A percentile compares a stretch with the other conserved stretches of the same genome.
Conservation (phyloP, 2,113 vertebrate genomes). For the Lamprologus tigripictilis region DNA sequence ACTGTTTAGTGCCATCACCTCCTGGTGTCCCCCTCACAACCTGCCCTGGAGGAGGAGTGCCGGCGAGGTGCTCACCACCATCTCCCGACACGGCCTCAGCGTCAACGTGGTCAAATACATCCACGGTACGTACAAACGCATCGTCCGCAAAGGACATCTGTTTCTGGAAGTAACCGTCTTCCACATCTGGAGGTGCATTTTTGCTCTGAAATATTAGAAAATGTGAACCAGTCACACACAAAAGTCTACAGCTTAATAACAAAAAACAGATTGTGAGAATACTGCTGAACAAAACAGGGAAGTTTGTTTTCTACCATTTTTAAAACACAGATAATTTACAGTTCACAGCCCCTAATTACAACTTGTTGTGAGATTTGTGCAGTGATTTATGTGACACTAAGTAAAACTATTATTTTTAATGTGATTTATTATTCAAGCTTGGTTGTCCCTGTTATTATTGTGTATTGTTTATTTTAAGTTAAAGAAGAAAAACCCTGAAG, state of each 20-base stretch:
- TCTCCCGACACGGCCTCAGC: slow-evolving; percentile 94
- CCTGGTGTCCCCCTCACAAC: slow-evolving; percentile 98
- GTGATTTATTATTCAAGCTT: not conserved
- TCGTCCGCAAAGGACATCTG: not conserved
- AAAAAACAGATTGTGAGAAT: not conserved
- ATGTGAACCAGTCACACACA: not conserved
- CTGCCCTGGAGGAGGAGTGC: slow-evolving; percentile 97
- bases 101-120: slow-evolving; percentile 99
- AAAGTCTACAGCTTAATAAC: not conserved
- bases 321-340: not conserved
- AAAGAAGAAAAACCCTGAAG: not conserved
- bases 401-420: not conserved
- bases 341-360: not conserved
- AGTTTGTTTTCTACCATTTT: not conserved
- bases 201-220: not conserved
- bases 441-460: not conserved
- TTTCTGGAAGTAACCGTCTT: accelerated
- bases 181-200: not conserved
- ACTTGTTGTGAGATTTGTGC: not conserved
- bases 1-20: slow-evolving; percentile 98
- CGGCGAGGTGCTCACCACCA: slow-evolving; percentile 96
- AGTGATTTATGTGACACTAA: not conserved
- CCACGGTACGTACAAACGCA: slow-evolving; percentile 71
- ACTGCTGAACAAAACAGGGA: not conserved
- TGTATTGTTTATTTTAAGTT: not conserved